A percentile compares a stretch with the other conserved stretches of the same genome.
Conservation (phyloP, 2,797 vertebrate species). For the Florisuga fusca region DNA sequence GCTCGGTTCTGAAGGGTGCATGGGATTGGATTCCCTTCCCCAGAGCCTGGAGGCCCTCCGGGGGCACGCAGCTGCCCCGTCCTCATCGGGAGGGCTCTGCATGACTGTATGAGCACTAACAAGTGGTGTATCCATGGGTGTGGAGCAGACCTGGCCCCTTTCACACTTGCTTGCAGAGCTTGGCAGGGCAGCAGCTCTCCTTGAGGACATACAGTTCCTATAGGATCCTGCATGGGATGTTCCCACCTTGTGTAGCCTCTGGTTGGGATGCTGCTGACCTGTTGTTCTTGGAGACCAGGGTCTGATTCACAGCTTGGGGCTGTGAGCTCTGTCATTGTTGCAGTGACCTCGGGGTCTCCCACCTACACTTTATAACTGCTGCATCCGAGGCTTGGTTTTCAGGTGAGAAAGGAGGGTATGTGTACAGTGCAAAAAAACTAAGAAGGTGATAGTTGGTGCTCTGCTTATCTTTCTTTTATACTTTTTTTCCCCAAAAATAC, state of each 20-base stretch:
- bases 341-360: background rate
- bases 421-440: background rate
- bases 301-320: background rate
- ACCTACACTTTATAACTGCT: background rate
- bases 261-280: background rate
- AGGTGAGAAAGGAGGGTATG: background rate
- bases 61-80: accelerated
- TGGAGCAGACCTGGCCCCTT: background rate
- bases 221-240: background rate
- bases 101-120: accelerated
- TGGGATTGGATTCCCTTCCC: background rate
- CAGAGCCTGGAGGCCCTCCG: background rate
- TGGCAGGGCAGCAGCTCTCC: background rate
- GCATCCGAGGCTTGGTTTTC: background rate
- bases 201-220: background rate
- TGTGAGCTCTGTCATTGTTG: background rate
- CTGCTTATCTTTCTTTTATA: background rate
- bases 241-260: background rate
- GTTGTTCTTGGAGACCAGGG: background rate
- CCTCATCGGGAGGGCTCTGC: background rate
- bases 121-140: accelerated
- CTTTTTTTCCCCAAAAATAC: background rate
- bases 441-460: background rate
- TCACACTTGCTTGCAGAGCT: background rate
- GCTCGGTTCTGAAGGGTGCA: accelerated